These are phyloP conservation scores for Cyphomyrmex costatus DNA, from an alignment of 1,140 invertebrate species.

Conservation along the genomic window DNA sequence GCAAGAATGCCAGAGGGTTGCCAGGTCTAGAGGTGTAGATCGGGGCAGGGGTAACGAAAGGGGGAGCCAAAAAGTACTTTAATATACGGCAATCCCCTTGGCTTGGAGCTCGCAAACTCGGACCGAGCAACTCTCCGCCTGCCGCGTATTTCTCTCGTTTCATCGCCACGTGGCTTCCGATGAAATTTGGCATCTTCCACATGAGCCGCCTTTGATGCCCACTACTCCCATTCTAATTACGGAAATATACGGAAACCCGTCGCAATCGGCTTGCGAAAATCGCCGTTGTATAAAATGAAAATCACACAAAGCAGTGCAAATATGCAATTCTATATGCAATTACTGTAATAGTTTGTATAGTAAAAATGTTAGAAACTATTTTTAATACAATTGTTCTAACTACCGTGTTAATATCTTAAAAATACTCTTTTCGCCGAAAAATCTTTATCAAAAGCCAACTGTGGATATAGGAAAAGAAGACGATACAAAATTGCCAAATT, in stretches of 20 bases:
- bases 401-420: not conserved
- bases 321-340: not conserved
- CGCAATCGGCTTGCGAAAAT: constrained; percentile 69
- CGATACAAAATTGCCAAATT: not conserved
- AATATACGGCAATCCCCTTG: constrained; percentile 84
- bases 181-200: constrained; percentile 83
- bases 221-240: constrained; percentile 78
- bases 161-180: constrained; percentile 80
- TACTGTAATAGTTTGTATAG: not conserved
- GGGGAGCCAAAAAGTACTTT: constrained; percentile 82
- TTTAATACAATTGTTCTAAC: not conserved
- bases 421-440: not conserved
- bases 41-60: constrained; percentile 66
- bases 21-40: constrained; percentile 68
- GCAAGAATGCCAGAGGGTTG: constrained; percentile 44
- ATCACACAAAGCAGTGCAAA: constrained; percentile 12
- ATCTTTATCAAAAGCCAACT: not conserved
- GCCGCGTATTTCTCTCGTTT: constrained; percentile 70
- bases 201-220: constrained; percentile 79
- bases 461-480: constrained; percentile 10
- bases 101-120: constrained; percentile 82
- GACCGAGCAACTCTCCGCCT: constrained; percentile 71
- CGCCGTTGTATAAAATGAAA: constrained; percentile 18
- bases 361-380: constrained; percentile 13
- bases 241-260: constrained; percentile 75